Conservation (phyloP, 1,140 invertebrate genomes). For the Grapholita molesta region DNA sequence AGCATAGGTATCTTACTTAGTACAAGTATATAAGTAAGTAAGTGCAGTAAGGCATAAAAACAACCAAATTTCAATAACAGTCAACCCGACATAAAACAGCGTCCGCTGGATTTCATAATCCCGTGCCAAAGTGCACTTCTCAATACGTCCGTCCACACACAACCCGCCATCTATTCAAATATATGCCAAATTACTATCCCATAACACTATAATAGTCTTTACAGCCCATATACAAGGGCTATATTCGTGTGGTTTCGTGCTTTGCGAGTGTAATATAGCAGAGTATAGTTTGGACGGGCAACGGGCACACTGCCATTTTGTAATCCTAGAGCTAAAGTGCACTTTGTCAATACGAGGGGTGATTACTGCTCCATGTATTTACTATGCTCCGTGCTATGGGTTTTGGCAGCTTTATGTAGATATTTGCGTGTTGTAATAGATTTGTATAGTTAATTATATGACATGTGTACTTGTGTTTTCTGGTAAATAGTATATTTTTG, state of each 20-base stretch:
- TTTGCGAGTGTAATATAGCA: slow-evolving; percentile 20
- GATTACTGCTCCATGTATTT: slow-evolving; percentile 23
- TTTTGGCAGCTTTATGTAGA: neutral
- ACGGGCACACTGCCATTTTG: slow-evolving; percentile 56
- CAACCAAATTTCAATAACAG: neutral
- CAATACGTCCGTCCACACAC: slow-evolving; percentile 36
- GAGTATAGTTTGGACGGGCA: slow-evolving; percentile 36
- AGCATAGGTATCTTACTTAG: too few species aligned
- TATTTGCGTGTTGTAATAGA: neutral
- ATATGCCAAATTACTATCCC: slow-evolving; percentile 19
- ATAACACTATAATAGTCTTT: slow-evolving; percentile 6
- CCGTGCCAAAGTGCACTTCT: slow-evolving; percentile 54
- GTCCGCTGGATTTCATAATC: slow-evolving; percentile 39
- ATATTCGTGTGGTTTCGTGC: slow-evolving; percentile 11
- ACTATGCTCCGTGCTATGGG: neutral
- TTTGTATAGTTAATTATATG: neutral
- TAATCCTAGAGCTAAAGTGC: slow-evolving; percentile 57
- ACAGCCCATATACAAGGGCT: slow-evolving; percentile 21
- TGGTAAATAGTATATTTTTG: neutral
- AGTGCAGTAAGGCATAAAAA: too few species aligned
- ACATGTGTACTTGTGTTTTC: neutral
- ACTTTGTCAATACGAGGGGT: slow-evolving; percentile 53
- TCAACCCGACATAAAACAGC: slow-evolving; percentile 34
- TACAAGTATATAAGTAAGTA: too few species aligned
- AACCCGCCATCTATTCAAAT: slow-evolving; percentile 49